These are phyloP conservation scores for Kryptolebias ocellatus DNA, from an alignment of 2,797 vertebrate genomes.

Conservation along the genomic window DNA sequence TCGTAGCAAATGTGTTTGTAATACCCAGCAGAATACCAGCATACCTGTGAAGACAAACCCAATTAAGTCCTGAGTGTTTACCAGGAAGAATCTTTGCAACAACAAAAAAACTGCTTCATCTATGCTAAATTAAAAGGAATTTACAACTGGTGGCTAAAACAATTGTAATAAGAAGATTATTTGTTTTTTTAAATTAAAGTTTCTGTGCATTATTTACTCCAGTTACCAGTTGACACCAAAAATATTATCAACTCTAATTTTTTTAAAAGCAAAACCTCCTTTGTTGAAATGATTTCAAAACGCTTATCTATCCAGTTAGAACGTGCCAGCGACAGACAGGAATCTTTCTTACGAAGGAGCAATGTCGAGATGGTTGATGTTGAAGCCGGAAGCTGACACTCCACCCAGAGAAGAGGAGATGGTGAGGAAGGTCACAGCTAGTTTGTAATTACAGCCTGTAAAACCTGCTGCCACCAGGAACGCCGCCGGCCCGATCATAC, in stretches of 20 bases:
- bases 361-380: constrained; percentile 97
- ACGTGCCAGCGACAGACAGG: background rate
- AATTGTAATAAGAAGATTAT: background rate
- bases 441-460: constrained; percentile 88
- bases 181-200: no score
- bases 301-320: background rate
- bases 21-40: constrained; percentile 97
- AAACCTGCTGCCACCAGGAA: constrained; percentile 92
- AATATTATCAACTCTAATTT: no score
- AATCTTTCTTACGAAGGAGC: constrained; percentile 92
- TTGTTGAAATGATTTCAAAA: no score
- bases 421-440: constrained; percentile 92
- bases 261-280: no score
- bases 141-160: background rate
- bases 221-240: no score
- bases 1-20: constrained; percentile 97
- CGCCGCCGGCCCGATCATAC: constrained; percentile 92
- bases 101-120: background rate
- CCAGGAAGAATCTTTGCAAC: background rate
- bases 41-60: constrained; percentile 79
- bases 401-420: constrained; percentile 93
- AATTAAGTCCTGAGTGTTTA: background rate
- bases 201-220: no score
- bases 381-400: constrained; percentile 92
- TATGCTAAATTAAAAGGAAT: no score